Evolutionary conservation across 2,113 vertebrate species (phyloP), one percentile per base, ranked within the genome.

Genomic region (Zosterops lateralis): DNA sequence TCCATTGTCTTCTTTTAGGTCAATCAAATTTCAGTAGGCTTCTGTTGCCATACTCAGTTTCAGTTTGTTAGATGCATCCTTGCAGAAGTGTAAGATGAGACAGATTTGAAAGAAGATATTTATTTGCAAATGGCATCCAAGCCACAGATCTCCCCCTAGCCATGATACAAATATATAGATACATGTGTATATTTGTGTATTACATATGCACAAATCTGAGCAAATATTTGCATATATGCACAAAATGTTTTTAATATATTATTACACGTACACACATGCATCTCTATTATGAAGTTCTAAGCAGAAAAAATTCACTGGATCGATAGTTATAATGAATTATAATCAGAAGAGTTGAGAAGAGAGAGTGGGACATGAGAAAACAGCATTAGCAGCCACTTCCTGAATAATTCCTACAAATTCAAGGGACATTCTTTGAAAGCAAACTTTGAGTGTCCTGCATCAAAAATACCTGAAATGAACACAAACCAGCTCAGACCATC

Each of bases 251-350:
- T 50, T 6, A 38, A 38, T 29, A 38, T 10, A 31, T 21, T 50
- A 19, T 57, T 71, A 54, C 3, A 36, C 3, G 5, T 24, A 25
- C 8, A 64, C 8, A 65, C 0, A 3, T 5, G 7, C 3, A 20
- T 14, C 6, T 40, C 7, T 47, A 10, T 72, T 42, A 19, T n/a
- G 10, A 66, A 25, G n/a, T 34, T 61, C 20, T 34, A 42, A 70
- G 4, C 14, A 56, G 20, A 51, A 87, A n/a, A 28, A 79, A 12
- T n/a, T 53, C 17, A 32, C 32, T 85, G 54, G 15, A 57, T 73
- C 29, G 18, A 15, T 3, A 58, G n/a, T 1, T 84, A 28, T 31
- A 62, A 56, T 28, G 34, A 44, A 40, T 45, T 13, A 32, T 34
- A n/a, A 45, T 21, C 25, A n/a, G 5, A 84, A 56, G 9, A n/a